Evolutionary conservation across 2,888 invertebrate genomes (phyloP).

Genomic region (Drosophila seclusa): DNA sequence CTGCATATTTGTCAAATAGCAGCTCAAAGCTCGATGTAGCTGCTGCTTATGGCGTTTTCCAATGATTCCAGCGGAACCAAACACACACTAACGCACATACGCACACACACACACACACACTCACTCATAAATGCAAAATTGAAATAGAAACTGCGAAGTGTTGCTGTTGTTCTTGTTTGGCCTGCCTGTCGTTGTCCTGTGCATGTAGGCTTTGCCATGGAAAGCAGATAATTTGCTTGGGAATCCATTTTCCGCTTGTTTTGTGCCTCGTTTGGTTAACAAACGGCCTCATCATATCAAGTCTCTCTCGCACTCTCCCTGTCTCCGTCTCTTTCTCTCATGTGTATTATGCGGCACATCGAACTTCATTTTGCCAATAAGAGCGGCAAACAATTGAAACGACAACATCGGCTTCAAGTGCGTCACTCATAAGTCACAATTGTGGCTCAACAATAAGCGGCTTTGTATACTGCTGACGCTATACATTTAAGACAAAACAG

Average conservation of each 20-base stretch:
- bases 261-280: slow-evolving; percentile 54
- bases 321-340: not conserved
- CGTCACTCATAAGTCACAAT: slow-evolving; percentile 1
- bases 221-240: slow-evolving; percentile 79
- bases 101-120: slow-evolving; percentile 7
- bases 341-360: slow-evolving; percentile 1
- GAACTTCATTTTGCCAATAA: slow-evolving; percentile 51
- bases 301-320: not conserved
- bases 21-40: slow-evolving; percentile 52
- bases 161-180: slow-evolving; percentile 42
- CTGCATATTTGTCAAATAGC: slow-evolving; percentile 73
- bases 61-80: not conserved
- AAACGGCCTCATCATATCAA: slow-evolving; percentile 30
- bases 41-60: slow-evolving; percentile 17
- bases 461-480: slow-evolving; percentile 1
- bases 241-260: slow-evolving; percentile 81
- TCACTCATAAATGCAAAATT: slow-evolving; percentile 36
- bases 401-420: slow-evolving; percentile 19
- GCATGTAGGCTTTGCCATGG: slow-evolving; percentile 38
- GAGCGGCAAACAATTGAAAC: slow-evolving; percentile 31
- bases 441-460: slow-evolving; percentile 2
- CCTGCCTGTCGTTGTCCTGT: slow-evolving; percentile 21
- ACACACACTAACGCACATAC: slow-evolving; percentile 8
- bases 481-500: not conserved
- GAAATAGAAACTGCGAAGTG: slow-evolving; percentile 76